phyloP scores from a whole-genome alignment of 2,797 vertebrate genomes.

The Tragopan temminckii region DNA sequence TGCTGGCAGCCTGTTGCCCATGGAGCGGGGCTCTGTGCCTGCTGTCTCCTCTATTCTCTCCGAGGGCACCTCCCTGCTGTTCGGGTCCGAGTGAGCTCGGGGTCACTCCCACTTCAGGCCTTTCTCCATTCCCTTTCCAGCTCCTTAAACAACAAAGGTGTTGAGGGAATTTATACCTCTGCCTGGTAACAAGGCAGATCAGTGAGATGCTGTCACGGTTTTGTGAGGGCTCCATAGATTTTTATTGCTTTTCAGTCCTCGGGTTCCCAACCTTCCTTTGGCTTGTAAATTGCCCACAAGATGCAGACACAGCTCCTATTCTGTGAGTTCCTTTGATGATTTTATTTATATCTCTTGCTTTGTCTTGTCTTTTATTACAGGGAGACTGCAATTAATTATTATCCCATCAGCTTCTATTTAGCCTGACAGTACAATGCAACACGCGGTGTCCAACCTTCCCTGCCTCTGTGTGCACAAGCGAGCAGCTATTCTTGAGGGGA shows the following conservation, averaged over 20 bases:
- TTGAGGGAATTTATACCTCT: slow-evolving; percentile 77
- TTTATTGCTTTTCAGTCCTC: slow-evolving; percentile 76
- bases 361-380: slow-evolving; percentile 80
- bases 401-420: slow-evolving; percentile 81
- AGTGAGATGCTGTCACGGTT: slow-evolving; percentile 44
- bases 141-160: slow-evolving; percentile 78
- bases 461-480: slow-evolving; percentile 45
- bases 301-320: slow-evolving; percentile 74
- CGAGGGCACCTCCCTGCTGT: neutral
- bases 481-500: slow-evolving; percentile 63
- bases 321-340: slow-evolving; percentile 73
- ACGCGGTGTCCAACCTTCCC: slow-evolving; percentile 54
- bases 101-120: slow-evolving; percentile 45
- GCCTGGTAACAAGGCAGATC: slow-evolving; percentile 74
- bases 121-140: slow-evolving; percentile 63
- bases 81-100: slow-evolving; percentile 21
- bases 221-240: slow-evolving; percentile 68
- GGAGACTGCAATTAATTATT: slow-evolving; percentile 82
- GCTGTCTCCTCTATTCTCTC: slow-evolving; percentile 12
- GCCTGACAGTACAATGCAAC: slow-evolving; percentile 66
- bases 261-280: slow-evolving; percentile 79
- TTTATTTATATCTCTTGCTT: slow-evolving; percentile 80
- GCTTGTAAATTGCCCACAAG: slow-evolving; percentile 76
- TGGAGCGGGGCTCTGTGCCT: neutral
- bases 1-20: slow-evolving; percentile 10